Evolutionary conservation across 2,797 vertebrate genomes (phyloP), one percentile per base, ranked within the genome.

Genomic region (Alectoris magna): DNA sequence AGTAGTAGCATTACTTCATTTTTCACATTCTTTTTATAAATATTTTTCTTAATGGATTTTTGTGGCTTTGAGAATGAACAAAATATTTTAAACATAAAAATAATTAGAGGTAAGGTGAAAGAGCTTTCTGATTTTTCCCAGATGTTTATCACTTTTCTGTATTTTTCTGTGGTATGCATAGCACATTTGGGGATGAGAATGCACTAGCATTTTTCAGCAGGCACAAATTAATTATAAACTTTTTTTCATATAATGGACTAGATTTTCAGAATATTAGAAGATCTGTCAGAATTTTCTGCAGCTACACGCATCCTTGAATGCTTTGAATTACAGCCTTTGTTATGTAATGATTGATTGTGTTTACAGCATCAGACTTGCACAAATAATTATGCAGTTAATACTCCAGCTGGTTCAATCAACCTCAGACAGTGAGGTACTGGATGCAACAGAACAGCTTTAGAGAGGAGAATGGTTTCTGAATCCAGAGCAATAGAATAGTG

Each of bases 101-200:
- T 26, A 14, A 23, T n/a, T 66, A 66, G 22, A 77, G 70, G 73
- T 48, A 41, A 51, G 10, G 14, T 43, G 17, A 41, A 55, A 49
- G 11, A 17, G 4, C 41, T 27, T 39, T 76, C 29, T 51, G 39
- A 29, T 77, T 51, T 85, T 73, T 58, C 48, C 11, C 13, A 16
- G 38, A 34, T 34, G 3, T 60, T 76, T 80, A 15, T 36, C 15
- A 41, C 0, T 0, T 31, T n/a, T 58, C 31, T 58, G 14, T 58
- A 34, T 2, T 46, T 46, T 58, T 84, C 41, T 60, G 10, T 26
- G 31, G 15, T 22, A 36, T 3, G 6, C 11, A 13, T 39, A 34
- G 38, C 19, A 22, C 3, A 0, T 71, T 1, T 39, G 39, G 24
- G 2, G 0, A 18, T 36, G 46, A 48, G 31, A 43, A 43, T 48